phyloP scores from a whole-genome alignment of 2,113 vertebrate genomes.

The Catharus minimus region DNA sequence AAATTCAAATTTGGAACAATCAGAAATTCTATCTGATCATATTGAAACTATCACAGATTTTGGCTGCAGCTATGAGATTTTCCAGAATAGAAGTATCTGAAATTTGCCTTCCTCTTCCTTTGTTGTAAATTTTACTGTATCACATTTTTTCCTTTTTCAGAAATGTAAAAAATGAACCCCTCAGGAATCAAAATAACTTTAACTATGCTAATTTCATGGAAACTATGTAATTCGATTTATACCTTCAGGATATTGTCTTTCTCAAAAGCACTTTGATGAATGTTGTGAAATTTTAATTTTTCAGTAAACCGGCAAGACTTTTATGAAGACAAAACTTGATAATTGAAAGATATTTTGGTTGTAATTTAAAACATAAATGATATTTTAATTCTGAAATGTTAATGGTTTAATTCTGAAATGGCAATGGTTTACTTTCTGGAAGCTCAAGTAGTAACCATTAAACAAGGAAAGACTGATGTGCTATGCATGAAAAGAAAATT shows the following conservation, averaged over 20 bases:
- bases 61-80: neutral
- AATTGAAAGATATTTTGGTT: slow-evolving; percentile 20
- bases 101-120: neutral
- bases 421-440: slow-evolving; percentile 8
- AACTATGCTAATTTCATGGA: slow-evolving; percentile 47
- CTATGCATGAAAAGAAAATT: neutral
- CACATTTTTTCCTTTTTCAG: neutral
- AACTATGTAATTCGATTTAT: slow-evolving; percentile 42
- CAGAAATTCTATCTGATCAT: neutral
- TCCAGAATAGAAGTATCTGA: neutral
- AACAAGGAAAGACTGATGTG: neutral
- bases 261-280: slow-evolving; percentile 8
- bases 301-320: slow-evolving; percentile 22
- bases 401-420: slow-evolving; percentile 26
- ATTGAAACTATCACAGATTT: neutral
- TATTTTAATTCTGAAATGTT: slow-evolving; percentile 30
- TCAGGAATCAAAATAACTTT: slow-evolving; percentile 31
- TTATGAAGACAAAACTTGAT: slow-evolving; percentile 25
- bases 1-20: neutral
- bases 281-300: slow-evolving; percentile 53
- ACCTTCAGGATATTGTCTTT: slow-evolving; percentile 33
- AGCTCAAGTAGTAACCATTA: neutral
- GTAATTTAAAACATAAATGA: slow-evolving; percentile 22
- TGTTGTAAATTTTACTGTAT: neutral
- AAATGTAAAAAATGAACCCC: neutral